Conservation (phyloP, 2,797 vertebrate species). For the Spinus olivaceus region DNA sequence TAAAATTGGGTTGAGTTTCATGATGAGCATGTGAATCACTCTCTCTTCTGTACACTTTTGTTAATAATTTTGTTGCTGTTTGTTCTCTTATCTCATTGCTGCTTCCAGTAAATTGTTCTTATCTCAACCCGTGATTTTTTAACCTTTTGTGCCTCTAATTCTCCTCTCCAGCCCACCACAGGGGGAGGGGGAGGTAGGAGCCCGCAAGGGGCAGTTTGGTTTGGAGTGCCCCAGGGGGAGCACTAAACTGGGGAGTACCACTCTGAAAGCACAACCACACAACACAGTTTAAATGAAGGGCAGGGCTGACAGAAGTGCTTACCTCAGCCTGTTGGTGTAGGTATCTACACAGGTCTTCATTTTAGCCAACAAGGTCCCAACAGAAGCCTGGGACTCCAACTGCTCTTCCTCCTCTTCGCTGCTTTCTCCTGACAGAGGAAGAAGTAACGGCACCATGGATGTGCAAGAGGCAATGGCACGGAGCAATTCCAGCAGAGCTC, state of each 20-base stretch:
- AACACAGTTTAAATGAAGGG: not conserved
- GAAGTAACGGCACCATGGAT: conserved; percentile 89
- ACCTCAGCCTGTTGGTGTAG: conserved; percentile 96
- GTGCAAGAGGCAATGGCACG: conserved; percentile 93
- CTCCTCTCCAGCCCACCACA: not conserved
- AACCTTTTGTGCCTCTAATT: not conserved
- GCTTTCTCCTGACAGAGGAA: conserved; percentile 88
- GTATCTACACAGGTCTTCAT: conserved; percentile 99
- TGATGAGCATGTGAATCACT: not conserved
- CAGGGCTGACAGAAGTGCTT: not conserved
- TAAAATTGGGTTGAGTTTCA: not conserved
- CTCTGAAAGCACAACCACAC: not conserved
- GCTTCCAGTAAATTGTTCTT: not conserved
- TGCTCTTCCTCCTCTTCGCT: conserved; percentile 85
- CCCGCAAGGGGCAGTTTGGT: accelerated
- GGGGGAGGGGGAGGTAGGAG: not conserved
- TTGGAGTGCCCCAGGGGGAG: not conserved
- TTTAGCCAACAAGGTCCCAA: conserved; percentile 94
- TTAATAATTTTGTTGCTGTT: not conserved
- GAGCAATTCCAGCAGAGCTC: conserved; percentile 91
- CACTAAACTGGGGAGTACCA: no score
- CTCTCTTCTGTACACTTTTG: not conserved
- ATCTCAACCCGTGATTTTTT: accelerated
- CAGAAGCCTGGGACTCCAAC: conserved; percentile 90
- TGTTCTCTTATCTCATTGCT: not conserved